Conservation (phyloP, 2,888 invertebrate species). For the Sabatieria punctata region DNA sequence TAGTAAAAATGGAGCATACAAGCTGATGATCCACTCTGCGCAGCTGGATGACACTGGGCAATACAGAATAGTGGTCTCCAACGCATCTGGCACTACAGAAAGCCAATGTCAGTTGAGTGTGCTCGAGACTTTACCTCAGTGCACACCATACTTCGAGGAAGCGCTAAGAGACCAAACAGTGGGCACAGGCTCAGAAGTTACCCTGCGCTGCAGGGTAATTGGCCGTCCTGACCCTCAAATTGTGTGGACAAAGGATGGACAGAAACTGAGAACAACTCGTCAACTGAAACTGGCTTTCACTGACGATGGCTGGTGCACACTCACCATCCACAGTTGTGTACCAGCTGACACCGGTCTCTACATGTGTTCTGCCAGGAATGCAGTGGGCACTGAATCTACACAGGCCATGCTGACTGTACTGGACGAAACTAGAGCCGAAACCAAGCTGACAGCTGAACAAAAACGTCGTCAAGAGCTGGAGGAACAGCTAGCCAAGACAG, state of each 20-base stretch:
- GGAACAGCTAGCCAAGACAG: not conserved
- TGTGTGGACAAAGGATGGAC: conserved; percentile 25
- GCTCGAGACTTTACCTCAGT: conserved; percentile 14
- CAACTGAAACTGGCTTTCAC: conserved; percentile 14
- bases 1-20: conserved; percentile 4
- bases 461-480: not conserved
- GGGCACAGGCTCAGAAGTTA: conserved; percentile 22
- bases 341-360: conserved; percentile 23
- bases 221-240: conserved; percentile 33
- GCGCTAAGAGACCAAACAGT: conserved; percentile 14
- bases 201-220: conserved; percentile 31
- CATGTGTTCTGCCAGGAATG: conserved; percentile 8
- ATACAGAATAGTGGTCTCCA: conserved; percentile 13
- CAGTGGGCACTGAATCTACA: conserved; percentile 10
- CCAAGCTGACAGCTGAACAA: not conserved
- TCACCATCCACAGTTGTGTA: conserved; percentile 14
- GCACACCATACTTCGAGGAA: conserved; percentile 14
- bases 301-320: conserved; percentile 16
- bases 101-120: conserved; percentile 13
- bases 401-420: conserved; percentile 17
- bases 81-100: conserved; percentile 6
- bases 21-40: conserved; percentile 12
- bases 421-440: not conserved
- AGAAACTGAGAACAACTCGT: conserved; percentile 16
- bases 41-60: conserved; percentile 14